Base-by-base conservation (phyloP, 1,140 invertebrate genomes). In the Condylostylus longicornis region DNA sequence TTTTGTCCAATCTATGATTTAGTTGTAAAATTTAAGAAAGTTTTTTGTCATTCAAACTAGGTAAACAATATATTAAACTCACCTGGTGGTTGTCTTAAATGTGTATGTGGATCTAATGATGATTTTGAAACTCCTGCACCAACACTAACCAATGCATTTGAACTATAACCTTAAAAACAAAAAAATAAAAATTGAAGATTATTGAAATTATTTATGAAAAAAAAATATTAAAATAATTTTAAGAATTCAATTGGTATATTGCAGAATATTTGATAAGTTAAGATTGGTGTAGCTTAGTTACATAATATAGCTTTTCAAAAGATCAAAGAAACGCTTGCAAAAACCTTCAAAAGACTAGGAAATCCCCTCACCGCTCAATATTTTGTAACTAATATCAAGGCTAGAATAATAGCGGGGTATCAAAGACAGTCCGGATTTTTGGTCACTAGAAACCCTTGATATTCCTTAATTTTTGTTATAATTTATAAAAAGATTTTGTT, bases 51-150 rank as follows among this genome's bases (percentile, higher is more conserved):
- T n/a, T n/a, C n/a, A n/a, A n/a, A n/a, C n/a, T n/a, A n/a, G 14
- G 8, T n/a, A 27, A 27, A 27, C 3, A 4, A 27, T 8, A 32
- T 14, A 32, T 13, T 3, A 6, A 3, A 45, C 43, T 72, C 65
- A 85, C 82, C 81, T 69, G 82, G n/a, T n/a, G n/a, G 81, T 68
- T 86, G 82, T 59, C 82, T 70, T 46, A 86, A 71, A 68, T 86
- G 82, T 49, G 78, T 74, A 62, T 86, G 82, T 37, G 81, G 75
- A 61, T 86, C 82, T 52, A 84, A 61, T 40, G 77, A 76, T 45
- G 80, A 74, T 64, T 86, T 84, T 28, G 73, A 70, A 61, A 77
- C 68, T 25, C 73, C 70, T 58, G 77, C 69, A 32, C 64, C 64
- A 61, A 68, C 67, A 27, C 68, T 68, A 27, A 71, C 72, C 46